These are phyloP conservation scores for Equus quagga DNA, from an alignment of 2,113 vertebrate species.

Conservation along the genomic window DNA sequence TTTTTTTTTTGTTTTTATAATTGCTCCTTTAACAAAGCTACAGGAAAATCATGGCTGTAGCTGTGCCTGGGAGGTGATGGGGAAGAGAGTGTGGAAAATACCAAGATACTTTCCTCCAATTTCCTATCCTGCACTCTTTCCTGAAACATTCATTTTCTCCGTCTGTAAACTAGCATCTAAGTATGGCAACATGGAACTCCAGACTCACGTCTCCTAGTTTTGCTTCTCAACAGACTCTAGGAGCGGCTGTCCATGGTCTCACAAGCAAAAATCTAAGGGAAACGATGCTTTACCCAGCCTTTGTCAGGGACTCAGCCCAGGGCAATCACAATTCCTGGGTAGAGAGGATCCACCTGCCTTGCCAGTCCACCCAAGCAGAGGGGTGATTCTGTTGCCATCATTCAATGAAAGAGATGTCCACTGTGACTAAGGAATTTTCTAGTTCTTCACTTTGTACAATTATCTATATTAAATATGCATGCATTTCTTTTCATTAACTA, in stretches of 20 bases:
- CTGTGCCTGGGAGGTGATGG: background rate
- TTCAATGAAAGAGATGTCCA: background rate
- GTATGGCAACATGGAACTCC: background rate
- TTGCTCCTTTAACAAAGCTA: background rate
- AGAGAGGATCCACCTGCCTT: accelerated
- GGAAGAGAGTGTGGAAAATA: background rate
- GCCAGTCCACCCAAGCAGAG: background rate
- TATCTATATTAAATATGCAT: background rate
- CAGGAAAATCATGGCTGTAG: background rate
- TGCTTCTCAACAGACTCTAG: background rate
- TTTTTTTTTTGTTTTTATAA: background rate
- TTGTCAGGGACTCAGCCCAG: no score
- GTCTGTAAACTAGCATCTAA: background rate
- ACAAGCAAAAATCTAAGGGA: background rate
- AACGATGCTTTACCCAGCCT: background rate
- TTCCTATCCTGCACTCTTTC: background rate
- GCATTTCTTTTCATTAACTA: background rate
- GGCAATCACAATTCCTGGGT: background rate
- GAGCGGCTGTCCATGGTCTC: background rate
- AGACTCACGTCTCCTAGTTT: background rate
- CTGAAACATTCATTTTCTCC: background rate
- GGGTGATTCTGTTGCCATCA: background rate
- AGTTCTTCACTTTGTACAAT: background rate
- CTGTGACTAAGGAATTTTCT: background rate
- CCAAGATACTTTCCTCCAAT: background rate